A percentile compares a stretch with the other conserved stretches of the same genome.
Evolutionary conservation across 2,113 vertebrate genomes (phyloP).

Genomic region (Corythoichthys intestinalis): DNA sequence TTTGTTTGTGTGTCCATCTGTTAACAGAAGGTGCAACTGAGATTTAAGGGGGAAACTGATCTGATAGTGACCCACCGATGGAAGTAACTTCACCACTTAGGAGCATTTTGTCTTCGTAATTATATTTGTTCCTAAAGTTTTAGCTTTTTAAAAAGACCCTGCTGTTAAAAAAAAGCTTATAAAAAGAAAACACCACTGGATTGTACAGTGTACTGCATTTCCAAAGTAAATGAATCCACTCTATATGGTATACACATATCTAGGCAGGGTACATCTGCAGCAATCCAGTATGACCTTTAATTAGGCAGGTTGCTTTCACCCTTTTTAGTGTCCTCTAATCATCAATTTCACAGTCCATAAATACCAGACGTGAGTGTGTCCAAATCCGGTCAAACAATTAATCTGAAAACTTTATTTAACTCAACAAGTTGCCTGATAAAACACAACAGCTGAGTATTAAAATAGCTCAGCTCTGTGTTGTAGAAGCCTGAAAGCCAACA

Average conservation of each 20-base stretch:
- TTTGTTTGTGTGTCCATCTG: too few species aligned
- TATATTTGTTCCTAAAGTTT: not conserved
- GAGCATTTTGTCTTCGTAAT: not conserved
- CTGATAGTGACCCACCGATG: not conserved
- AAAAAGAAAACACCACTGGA: not conserved
- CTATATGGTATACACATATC: not conserved
- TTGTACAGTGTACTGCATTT: not conserved
- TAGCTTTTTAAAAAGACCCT: not conserved
- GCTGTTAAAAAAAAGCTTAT: not conserved
- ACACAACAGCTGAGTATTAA: conserved; percentile 52
- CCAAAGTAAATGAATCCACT: not conserved
- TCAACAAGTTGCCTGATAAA: conserved; percentile 27
- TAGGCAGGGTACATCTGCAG: not conserved
- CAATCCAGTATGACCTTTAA: not conserved
- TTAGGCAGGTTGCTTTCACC: not conserved
- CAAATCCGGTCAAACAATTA: conserved; percentile 31
- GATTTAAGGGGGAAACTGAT: not conserved
- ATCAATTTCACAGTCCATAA: not conserved
- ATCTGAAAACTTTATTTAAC: conserved; percentile 47
- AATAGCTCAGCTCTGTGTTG: conserved; percentile 40
- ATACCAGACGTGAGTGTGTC: conserved; percentile 26
- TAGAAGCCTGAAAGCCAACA: conserved; percentile 27
- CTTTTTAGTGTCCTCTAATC: not conserved
- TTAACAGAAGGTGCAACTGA: too few species aligned
- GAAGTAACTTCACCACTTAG: not conserved